Evolutionary conservation across 2,113 vertebrate genomes (phyloP).

Genomic region (Otus sunia): DNA sequence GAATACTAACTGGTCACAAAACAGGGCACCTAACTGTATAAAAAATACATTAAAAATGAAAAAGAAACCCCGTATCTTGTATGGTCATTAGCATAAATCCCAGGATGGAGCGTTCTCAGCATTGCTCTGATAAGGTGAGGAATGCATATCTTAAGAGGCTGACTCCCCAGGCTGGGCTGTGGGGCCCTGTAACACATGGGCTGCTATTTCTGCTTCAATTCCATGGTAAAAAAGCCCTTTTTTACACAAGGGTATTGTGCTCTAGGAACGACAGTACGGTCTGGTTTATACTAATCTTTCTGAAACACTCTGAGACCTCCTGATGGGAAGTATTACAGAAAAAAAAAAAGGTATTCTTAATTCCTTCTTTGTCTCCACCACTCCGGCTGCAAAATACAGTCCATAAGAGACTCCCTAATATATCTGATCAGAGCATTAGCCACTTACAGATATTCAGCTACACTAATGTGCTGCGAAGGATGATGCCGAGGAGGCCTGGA

Average conservation of each 20-base stretch:
- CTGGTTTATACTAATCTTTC: neutral
- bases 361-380: neutral
- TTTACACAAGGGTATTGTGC: neutral
- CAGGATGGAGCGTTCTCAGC: neutral
- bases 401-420: neutral
- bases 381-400: neutral
- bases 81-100: neutral
- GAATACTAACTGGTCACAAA: neutral
- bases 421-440: neutral
- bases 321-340: neutral
- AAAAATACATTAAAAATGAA: neutral
- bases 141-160: neutral
- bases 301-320: neutral
- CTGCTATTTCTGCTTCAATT: neutral
- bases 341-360: neutral
- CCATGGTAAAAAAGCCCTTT: neutral
- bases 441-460: neutral
- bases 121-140: neutral
- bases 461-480: neutral
- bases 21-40: rapidly evolving
- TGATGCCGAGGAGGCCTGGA: neutral
- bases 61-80: neutral
- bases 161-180: neutral
- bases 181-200: neutral
- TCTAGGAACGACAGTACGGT: neutral